These are phyloP conservation scores for Pseudorhombus dupliciocellatus DNA, from an alignment of 2,113 vertebrate genomes.

Conservation along the genomic window DNA sequence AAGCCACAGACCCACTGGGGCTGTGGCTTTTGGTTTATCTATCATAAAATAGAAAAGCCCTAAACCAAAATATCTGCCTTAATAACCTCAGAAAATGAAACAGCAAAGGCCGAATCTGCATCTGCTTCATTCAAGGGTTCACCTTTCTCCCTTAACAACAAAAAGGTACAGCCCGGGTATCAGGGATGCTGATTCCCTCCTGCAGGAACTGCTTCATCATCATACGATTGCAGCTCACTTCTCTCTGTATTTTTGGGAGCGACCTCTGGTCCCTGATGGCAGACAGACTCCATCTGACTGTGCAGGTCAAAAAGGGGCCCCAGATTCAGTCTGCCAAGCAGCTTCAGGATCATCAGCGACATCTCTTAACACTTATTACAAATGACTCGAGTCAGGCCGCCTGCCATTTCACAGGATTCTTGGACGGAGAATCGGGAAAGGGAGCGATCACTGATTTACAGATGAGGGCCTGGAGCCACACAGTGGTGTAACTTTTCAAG, in stretches of 20 bases:
- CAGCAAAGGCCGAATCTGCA: conserved; percentile 8
- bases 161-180: conserved; percentile 28
- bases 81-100: not conserved
- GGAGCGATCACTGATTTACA: conserved; percentile 46
- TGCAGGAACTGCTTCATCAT: conserved; percentile 72
- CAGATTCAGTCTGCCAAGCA: conserved; percentile 50
- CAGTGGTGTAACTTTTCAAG: conserved; percentile 38
- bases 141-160: conserved; percentile 41
- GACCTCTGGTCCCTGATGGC: conserved; percentile 40
- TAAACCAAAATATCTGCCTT: conserved; percentile 1
- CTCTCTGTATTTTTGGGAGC: conserved; percentile 49
- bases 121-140: conserved; percentile 29
- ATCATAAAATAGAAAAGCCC: not conserved
- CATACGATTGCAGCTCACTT: conserved; percentile 49
- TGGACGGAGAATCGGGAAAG: conserved; percentile 40
- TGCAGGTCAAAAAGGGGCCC: conserved; percentile 56
- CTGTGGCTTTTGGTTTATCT: conserved; percentile 18
- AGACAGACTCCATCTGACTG: conserved; percentile 50
- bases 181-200: conserved; percentile 52
- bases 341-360: conserved; percentile 42
- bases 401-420: conserved; percentile 43
- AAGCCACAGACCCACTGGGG: conserved; percentile 27
- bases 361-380: conserved; percentile 57
- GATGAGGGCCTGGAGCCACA: conserved; percentile 41
- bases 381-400: conserved; percentile 46